Evolutionary conservation across 2,113 vertebrate species (phyloP).

Genomic region (Acrocephalus kingi): DNA sequence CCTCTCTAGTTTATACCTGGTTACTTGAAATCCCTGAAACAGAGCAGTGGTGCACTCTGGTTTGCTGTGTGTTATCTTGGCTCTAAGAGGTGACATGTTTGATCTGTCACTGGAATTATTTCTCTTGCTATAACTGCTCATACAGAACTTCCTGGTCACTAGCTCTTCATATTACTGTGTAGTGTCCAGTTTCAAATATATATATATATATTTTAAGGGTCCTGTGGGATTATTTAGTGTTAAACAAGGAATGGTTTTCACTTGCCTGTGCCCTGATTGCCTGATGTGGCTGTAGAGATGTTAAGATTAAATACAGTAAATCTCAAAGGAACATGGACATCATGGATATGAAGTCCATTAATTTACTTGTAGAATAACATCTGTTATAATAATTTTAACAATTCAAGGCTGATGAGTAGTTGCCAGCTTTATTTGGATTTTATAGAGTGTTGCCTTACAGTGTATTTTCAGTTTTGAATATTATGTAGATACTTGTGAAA

Average conservation of each 20-base stretch:
- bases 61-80: neutral
- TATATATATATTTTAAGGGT: neutral
- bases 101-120: neutral
- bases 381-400: neutral
- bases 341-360: neutral
- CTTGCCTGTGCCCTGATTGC: neutral
- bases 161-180: neutral
- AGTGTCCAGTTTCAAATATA: neutral
- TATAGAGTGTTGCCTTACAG: neutral
- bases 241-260: neutral
- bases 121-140: neutral
- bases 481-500: neutral
- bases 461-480: neutral
- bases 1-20: neutral
- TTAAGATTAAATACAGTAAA: neutral
- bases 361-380: neutral
- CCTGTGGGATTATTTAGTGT: neutral
- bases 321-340: neutral
- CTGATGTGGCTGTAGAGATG: neutral
- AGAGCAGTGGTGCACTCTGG: neutral
- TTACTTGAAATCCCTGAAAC: neutral
- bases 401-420: neutral
- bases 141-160: neutral
- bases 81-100: neutral
- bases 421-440: neutral